phyloP scores from a whole-genome alignment of 2,888 invertebrate species.

The Ctenicera cuprea region DNA sequence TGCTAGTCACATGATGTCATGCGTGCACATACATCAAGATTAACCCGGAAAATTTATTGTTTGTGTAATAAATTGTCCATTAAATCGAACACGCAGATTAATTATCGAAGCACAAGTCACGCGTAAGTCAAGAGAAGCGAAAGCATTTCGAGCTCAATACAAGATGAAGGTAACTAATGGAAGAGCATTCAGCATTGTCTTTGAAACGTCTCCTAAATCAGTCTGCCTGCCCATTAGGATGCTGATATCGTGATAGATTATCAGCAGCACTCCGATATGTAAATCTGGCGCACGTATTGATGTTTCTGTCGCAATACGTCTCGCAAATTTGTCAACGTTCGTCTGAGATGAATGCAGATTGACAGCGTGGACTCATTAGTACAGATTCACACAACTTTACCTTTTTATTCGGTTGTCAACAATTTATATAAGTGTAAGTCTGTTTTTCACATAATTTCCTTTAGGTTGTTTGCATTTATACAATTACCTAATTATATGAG shows the following conservation, averaged over 20 bases:
- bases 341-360: slow-evolving; percentile 59
- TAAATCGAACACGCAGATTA: slow-evolving; percentile 42
- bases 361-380: slow-evolving; percentile 59
- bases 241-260: slow-evolving; percentile 68
- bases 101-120: slow-evolving; percentile 42
- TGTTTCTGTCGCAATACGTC: slow-evolving; percentile 67
- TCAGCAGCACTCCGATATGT: slow-evolving; percentile 65
- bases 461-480: too few relatives aligned
- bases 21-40: slow-evolving; percentile 14
- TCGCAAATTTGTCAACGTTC: slow-evolving; percentile 66
- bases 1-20: slow-evolving; percentile 1
- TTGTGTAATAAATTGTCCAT: slow-evolving; percentile 40
- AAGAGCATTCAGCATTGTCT: slow-evolving; percentile 66
- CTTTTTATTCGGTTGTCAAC: slow-evolving; percentile 14
- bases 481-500: too few relatives aligned
- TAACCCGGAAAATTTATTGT: slow-evolving; percentile 20
- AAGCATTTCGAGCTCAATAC: slow-evolving; percentile 48
- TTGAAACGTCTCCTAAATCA: slow-evolving; percentile 66
- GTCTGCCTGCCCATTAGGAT: slow-evolving; percentile 65
- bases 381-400: slow-evolving; percentile 30
- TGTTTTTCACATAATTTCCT: too few relatives aligned
- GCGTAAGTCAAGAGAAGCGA: slow-evolving; percentile 42
- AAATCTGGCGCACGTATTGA: slow-evolving; percentile 66
- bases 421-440: neutral
- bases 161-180: slow-evolving; percentile 65